Evolutionary conservation across 2,888 invertebrate genomes (phyloP).

Genomic region (Andricus curvator): DNA sequence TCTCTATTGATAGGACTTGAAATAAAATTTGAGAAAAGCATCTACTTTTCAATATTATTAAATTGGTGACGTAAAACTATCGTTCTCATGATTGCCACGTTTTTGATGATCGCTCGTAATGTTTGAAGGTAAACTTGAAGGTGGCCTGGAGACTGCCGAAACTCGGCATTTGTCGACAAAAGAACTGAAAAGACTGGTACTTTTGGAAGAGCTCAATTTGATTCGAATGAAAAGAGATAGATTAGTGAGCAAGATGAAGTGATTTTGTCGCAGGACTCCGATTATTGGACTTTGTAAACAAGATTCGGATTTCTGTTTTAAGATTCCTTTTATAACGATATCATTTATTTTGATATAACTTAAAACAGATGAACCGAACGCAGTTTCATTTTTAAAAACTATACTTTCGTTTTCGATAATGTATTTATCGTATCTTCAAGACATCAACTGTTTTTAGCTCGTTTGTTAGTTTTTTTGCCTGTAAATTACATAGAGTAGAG

Average conservation of each 20-base stretch:
- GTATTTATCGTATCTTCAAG: neutral
- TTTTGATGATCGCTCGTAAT: conserved; percentile 24
- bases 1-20: neutral
- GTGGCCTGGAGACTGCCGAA: conserved; percentile 53
- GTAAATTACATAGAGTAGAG: neutral
- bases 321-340: neutral
- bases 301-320: neutral
- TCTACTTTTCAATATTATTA: neutral
- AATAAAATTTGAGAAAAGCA: neutral
- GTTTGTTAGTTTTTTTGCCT: neutral
- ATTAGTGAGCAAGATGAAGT: conserved; percentile 24
- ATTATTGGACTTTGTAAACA: neutral
- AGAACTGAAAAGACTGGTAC: conserved; percentile 58
- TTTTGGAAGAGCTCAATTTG: conserved; percentile 58
- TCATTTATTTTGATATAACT: neutral
- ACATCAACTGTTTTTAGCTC: neutral
- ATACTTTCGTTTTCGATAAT: neutral
- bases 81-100: neutral
- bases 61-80: neutral
- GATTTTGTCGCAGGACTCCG: conserved; percentile 20
- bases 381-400: neutral
- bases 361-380: neutral
- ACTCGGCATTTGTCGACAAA: conserved; percentile 56
- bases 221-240: conserved; percentile 52
- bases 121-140: conserved; percentile 14